Conservation (phyloP, 2,113 vertebrate species). For the Platichthys flesus region DNA sequence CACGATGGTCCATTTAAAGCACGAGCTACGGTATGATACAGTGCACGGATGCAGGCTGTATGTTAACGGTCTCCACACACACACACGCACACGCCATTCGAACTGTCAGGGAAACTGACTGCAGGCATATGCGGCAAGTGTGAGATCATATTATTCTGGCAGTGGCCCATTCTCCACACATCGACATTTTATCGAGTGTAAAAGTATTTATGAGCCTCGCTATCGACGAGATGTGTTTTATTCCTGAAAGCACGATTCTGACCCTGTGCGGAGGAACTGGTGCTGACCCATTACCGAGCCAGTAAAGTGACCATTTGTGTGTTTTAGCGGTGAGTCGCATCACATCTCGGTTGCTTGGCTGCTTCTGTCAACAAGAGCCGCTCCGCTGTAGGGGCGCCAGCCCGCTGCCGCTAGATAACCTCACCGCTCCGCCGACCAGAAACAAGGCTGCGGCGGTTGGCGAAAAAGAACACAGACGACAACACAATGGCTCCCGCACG, state of each 20-base stretch:
- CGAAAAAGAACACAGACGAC: not conserved
- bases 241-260: not conserved
- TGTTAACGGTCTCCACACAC: not conserved
- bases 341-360: slow-evolving; percentile 64
- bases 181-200: not conserved
- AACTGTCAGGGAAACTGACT: slow-evolving; percentile 28
- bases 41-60: not conserved
- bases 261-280: not conserved
- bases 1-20: not conserved
- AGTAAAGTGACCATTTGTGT: slow-evolving; percentile 25
- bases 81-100: slow-evolving; percentile 9
- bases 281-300: not conserved
- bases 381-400: slow-evolving; percentile 47
- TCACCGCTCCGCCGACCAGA: slow-evolving; percentile 13
- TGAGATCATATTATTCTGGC: slow-evolving; percentile 23
- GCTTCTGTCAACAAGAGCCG: slow-evolving; percentile 77
- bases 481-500: not conserved
- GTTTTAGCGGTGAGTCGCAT: slow-evolving; percentile 50
- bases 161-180: slow-evolving; percentile 34
- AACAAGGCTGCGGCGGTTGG: slow-evolving; percentile 13
- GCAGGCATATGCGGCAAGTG: slow-evolving; percentile 59
- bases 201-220: slow-evolving; percentile 14
- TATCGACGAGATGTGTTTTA: not conserved
- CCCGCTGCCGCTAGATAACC: slow-evolving; percentile 34
- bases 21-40: not conserved